Evolutionary conservation across 1,140 invertebrate species (phyloP).

Genomic region (Apolygus lucorum): DNA sequence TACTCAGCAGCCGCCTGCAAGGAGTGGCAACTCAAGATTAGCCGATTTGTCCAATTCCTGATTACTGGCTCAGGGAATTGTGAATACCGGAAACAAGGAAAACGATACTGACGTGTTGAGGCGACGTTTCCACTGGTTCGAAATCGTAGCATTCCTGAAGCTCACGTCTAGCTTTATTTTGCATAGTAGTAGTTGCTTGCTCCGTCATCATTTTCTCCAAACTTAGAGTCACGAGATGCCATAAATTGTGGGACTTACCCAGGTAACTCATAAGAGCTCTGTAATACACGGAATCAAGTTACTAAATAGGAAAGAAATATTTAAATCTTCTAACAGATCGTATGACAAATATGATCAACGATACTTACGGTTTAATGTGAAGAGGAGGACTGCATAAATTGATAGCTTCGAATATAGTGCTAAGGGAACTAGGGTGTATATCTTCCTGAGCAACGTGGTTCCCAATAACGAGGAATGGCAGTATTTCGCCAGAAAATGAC

Average conservation of each 20-base stretch:
- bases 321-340: too few species aligned
- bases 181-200: slow-evolving; percentile 30
- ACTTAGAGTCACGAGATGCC: slow-evolving; percentile 83
- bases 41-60: too few species aligned
- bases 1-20: slow-evolving; percentile 54
- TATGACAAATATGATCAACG: too few species aligned
- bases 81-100: too few species aligned
- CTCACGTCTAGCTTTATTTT: slow-evolving; percentile 45
- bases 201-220: slow-evolving; percentile 65
- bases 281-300: slow-evolving; percentile 28
- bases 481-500: slow-evolving; percentile 67
- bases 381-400: slow-evolving; percentile 76
- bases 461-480: slow-evolving; percentile 87
- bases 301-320: too few species aligned
- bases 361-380: slow-evolving; percentile 68
- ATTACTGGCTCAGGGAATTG: too few species aligned
- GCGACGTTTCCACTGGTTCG: slow-evolving; percentile 49
- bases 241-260: slow-evolving; percentile 89
- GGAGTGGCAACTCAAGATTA: too few species aligned
- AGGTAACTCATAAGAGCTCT: slow-evolving; percentile 77
- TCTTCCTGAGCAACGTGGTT: slow-evolving; percentile 91
- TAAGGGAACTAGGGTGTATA: slow-evolving; percentile 80
- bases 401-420: slow-evolving; percentile 86
- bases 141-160: slow-evolving; percentile 60
- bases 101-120: slow-evolving; percentile 47